Evolutionary conservation across 2,797 vertebrate genomes (phyloP).

Genomic region (Mus minutoides): DNA sequence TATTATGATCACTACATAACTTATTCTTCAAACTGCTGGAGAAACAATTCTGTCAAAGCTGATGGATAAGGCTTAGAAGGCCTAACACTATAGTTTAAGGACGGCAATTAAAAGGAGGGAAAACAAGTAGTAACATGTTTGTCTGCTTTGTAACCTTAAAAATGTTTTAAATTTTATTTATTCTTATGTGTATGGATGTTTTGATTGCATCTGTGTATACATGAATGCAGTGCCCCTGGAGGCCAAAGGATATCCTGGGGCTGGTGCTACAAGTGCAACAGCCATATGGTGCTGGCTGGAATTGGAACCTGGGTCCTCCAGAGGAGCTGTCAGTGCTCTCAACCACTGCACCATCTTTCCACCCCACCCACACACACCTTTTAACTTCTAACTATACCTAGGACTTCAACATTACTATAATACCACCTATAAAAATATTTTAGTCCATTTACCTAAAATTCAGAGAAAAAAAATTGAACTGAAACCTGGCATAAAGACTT

Average conservation of each 20-base stretch:
- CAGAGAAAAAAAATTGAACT: conserved; percentile 8
- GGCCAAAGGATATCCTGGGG: too few relatives aligned
- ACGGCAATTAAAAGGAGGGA: background rate
- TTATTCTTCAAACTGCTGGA: background rate
- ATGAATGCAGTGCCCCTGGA: background rate
- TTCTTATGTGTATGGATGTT: background rate
- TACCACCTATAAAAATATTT: background rate
- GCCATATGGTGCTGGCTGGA: background rate
- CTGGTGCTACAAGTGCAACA: background rate
- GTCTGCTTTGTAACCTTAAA: background rate
- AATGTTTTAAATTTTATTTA: background rate
- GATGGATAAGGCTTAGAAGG: background rate
- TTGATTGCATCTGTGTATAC: background rate
- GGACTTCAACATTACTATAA: background rate
- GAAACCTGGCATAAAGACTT: background rate
- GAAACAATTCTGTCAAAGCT: background rate
- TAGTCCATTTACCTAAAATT: background rate
- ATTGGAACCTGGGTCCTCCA: background rate
- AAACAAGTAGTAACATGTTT: background rate
- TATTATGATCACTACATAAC: background rate
- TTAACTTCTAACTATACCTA: background rate
- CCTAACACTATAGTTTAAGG: background rate
- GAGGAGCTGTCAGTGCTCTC: background rate
- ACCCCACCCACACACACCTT: background rate
- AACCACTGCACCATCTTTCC: background rate